These are phyloP conservation scores for Ophion ventricosus DNA, from an alignment of 2,888 invertebrate species.

Conservation along the genomic window DNA sequence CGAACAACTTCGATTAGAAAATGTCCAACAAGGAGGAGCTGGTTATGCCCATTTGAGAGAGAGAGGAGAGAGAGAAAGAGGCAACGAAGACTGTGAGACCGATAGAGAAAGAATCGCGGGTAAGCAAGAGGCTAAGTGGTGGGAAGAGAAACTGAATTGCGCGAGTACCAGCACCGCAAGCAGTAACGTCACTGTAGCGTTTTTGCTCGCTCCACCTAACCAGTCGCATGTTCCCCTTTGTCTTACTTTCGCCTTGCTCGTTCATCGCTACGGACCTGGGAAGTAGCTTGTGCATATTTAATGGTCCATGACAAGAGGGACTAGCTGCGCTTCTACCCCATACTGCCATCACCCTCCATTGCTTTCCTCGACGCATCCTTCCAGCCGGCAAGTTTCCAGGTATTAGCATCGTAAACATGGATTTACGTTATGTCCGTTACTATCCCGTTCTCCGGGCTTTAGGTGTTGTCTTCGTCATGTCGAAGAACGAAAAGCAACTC, in stretches of 20 bases:
- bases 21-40: no score
- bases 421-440: conserved; percentile 78
- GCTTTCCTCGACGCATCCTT: conserved; percentile 76
- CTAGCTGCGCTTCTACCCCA: conserved; percentile 38
- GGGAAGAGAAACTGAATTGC: background rate
- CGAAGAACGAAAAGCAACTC: conserved; percentile 36
- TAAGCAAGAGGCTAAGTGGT: conserved; percentile 17
- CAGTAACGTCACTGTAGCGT: conserved; percentile 40
- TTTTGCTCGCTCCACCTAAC: conserved; percentile 20
- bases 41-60: no score
- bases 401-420: conserved; percentile 81
- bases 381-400: conserved; percentile 78
- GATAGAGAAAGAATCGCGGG: background rate
- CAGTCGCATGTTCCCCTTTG: conserved; percentile 44
- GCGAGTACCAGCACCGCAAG: conserved; percentile 21
- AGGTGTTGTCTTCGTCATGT: conserved; percentile 57
- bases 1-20: no score
- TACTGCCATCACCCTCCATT: conserved; percentile 42
- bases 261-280: conserved; percentile 68
- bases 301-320: conserved; percentile 69
- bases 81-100: background rate
- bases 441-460: conserved; percentile 50
- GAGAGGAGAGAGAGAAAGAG: background rate
- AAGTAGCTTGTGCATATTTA: conserved; percentile 80
- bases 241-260: conserved; percentile 56